A percentile compares a stretch with the other conserved stretches of the same genome.
phyloP scores from a whole-genome alignment of 2,888 invertebrate species.

The Margaritifera margaritifera region DNA sequence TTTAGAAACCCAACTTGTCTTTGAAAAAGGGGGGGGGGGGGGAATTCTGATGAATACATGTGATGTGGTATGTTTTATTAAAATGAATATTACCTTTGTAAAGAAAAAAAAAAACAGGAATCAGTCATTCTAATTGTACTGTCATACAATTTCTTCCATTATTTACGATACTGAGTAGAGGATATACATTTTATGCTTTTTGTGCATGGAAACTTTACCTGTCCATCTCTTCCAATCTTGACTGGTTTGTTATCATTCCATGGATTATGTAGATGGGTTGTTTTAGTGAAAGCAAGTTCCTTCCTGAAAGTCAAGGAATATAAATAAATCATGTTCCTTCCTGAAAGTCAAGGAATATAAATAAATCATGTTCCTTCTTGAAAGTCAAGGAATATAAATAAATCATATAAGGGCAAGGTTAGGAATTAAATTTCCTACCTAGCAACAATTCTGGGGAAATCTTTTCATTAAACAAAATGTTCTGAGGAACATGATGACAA shows the following conservation, averaged over 20 bases:
- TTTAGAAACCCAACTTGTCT: too few relatives aligned
- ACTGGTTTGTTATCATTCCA: conserved; percentile 99
- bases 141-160: not conserved
- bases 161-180: not conserved
- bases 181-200: not conserved
- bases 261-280: conserved; percentile 93
- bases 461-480: too few relatives aligned
- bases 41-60: too few relatives aligned
- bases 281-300: conserved; percentile 92
- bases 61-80: too few relatives aligned
- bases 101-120: too few relatives aligned
- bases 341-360: conserved; percentile 74
- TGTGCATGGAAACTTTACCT: conserved; percentile 70
- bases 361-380: conserved; percentile 93
- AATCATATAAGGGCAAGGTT: too few relatives aligned
- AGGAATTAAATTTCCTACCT: too few relatives aligned
- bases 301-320: conserved; percentile 76
- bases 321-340: conserved; percentile 88
- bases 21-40: too few relatives aligned
- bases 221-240: conserved; percentile 98
- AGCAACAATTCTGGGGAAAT: too few relatives aligned
- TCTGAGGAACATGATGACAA: too few relatives aligned
- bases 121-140: not conserved
- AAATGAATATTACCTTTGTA: too few relatives aligned
- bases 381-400: conserved; percentile 6